Evolutionary conservation across 35 echinoderm and acorn worm species (phyloP), one percentile per base, ranked within the genome.

Genomic region (Stichopus chloronotus): DNA sequence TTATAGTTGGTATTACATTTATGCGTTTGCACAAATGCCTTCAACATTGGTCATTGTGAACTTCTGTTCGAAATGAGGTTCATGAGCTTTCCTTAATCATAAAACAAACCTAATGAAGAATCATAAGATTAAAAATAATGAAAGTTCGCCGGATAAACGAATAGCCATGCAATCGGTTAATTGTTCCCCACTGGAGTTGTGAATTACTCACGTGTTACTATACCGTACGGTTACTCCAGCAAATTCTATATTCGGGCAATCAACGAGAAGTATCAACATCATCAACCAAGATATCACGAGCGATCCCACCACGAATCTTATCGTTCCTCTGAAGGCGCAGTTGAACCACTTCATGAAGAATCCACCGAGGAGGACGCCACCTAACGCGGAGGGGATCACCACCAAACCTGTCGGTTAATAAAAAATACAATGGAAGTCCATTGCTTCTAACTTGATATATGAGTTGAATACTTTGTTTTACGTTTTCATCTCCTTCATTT

Each of bases 191-290:
- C 30, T 1, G 3, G 30, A 43, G 30, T 43, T 43, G 30, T 43
- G 30, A 43, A 43, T 43, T 76, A 78, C 93, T 96, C 83, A 96
- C 95, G 59, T 82, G 80, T 96, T 88, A 17, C 63, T 53, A 81
- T 96, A 96, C 10, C 91, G 19, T 2, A 96, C 95, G 25, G 95
- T 94, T 4, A 96, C 90, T 9, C 95, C 95, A 52, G 95, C 95
- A 72, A 96, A 87, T 20, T 43, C 20, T 24, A 81, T 58, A 54
- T 96, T 92, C 2, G 92, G 92, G 60, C 95, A 96, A n/a, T 63
- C 53, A 7, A 92, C 78, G 7, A 96, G 25, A 14, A 94, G 59
- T 9, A 81, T 53, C 19, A 85, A 17, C 55, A 83, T 91, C 63
- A 91, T 52, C 6, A 94, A 14, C 60, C 94, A 92, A 5, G 93